Base-by-base conservation (phyloP, 35 echinoderm and acorn worm genomes). In the Acanthaster planci region DNA sequence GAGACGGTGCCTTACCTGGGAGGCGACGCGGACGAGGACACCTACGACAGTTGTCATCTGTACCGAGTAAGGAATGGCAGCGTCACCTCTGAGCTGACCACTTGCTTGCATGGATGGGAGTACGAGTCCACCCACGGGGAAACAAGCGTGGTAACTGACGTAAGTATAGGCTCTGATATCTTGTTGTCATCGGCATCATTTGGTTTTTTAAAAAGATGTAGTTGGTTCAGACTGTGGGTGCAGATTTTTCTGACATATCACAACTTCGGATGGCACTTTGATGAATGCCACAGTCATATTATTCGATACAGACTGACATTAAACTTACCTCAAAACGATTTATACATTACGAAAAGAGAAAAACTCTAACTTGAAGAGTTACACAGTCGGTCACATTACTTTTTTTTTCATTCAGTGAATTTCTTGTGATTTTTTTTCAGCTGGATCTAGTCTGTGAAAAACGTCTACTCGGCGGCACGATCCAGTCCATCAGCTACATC, bases 361-460 rank as follows among this genome's bases (percentile, higher is more conserved):
- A n/a, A n/a, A n/a, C n/a, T n/a, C n/a, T n/a, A n/a, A n/a, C n/a
- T n/a, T n/a, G n/a, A n/a, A n/a, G n/a, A n/a, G n/a, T n/a, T n/a
- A n/a, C n/a, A n/a, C n/a, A 47, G 12, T 47, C 42, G 42, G 12
- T 47, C 12, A 12, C 42, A 12, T 4, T 47, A 12, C 4, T 47
- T 47, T 47, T 47, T 6, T 6, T 47, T 47, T 12, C n/a, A n/a
- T 6, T 47, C 42, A 47, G 12, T 47, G 42, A 6, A 12, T 47
- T 47, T 12, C 15, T 60, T 80, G n/a, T n/a, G 38, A 40, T 5
- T 5, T 55, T 21, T 37, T 39, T 26, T 15, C 67, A 87, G 90
- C 77, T 92, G 26, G 39, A 92, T 51, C 51, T 92, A 27, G 90
- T 87, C 26, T 87, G 90, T 26, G 82, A 87, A 10, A 52, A 58